phyloP scores from a whole-genome alignment of 1,140 invertebrate species.

The Rhizoglyphus robini region DNA sequence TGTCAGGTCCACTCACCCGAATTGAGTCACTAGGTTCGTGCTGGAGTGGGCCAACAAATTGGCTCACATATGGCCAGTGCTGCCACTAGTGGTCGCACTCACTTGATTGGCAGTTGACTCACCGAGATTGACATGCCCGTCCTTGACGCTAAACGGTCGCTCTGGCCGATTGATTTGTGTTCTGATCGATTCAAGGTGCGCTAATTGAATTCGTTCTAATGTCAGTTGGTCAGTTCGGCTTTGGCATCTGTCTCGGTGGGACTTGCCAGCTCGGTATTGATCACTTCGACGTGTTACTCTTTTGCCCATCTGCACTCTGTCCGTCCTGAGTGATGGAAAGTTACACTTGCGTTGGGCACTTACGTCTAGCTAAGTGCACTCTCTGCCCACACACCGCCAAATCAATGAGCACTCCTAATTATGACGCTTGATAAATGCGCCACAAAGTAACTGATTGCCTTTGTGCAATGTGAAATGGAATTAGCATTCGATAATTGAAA shows the following conservation, averaged over 20 bases:
- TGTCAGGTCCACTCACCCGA: not conserved
- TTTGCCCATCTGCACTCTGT: not conserved
- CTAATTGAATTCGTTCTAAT: too few species aligned
- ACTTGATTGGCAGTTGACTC: not conserved
- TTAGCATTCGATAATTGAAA: constrained; percentile 11
- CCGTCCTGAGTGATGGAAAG: not conserved
- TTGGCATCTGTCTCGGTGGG: too few species aligned
- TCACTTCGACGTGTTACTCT: not conserved
- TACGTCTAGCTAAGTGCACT: not conserved
- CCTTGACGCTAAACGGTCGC: not conserved
- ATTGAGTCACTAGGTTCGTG: too few species aligned
- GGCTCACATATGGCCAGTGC: too few species aligned
- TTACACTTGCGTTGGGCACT: not conserved
- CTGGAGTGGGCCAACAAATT: too few species aligned
- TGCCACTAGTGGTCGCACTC: too few species aligned
- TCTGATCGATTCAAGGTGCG: too few species aligned
- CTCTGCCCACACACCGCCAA: constrained; percentile 2
- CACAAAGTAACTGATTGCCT: constrained; percentile 10
- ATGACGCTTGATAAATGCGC: not conserved
- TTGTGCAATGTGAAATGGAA: not conserved
- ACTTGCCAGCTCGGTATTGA: too few species aligned
- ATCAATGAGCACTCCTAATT: constrained; percentile 15
- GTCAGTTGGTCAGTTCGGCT: too few species aligned
- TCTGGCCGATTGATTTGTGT: not conserved
- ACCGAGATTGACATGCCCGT: not conserved